Percentiles rank a stretch among this genome's conserved stretches.
Evolutionary conservation across 1,140 invertebrate species (phyloP).

Genomic region (Tyrophagus putrescentiae): DNA sequence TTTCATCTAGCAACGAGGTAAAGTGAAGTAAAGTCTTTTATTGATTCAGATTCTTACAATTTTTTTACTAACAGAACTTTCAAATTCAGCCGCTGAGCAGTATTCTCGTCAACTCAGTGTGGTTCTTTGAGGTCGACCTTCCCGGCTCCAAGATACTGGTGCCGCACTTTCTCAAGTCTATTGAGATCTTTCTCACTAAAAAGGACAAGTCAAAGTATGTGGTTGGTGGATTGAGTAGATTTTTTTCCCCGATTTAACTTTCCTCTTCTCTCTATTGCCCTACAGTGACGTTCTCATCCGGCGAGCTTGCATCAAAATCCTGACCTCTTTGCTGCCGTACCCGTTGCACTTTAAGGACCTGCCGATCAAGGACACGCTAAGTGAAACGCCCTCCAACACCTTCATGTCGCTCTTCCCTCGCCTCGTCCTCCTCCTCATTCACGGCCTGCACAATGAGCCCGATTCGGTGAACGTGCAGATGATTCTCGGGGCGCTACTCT

Average conservation of each 20-base stretch:
- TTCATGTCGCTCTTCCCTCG: constrained; percentile 64
- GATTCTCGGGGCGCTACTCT: constrained; percentile 57
- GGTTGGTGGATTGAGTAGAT: background rate
- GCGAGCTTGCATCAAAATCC: constrained; percentile 70
- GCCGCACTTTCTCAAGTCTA: constrained; percentile 67
- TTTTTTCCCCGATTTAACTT: constrained; percentile 5
- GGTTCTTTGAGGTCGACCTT: constrained; percentile 72
- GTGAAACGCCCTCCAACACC: constrained; percentile 36
- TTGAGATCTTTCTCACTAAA: constrained; percentile 58
- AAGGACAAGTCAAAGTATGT: constrained; percentile 18
- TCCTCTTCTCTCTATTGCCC: constrained; percentile 10
- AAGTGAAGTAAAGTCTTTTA: constrained; percentile 3
- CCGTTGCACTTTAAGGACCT: constrained; percentile 65
- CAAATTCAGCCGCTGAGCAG: constrained; percentile 48
- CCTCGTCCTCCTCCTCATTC: constrained; percentile 68
- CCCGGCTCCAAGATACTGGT: constrained; percentile 80
- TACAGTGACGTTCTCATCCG: constrained; percentile 56
- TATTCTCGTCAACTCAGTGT: constrained; percentile 60
- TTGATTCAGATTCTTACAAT: constrained; percentile 18
- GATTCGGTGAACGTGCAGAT: constrained; percentile 79
- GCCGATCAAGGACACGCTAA: constrained; percentile 35
- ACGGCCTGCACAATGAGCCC: constrained; percentile 65
- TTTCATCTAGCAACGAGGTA: constrained; percentile 33
- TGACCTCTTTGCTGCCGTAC: constrained; percentile 71
- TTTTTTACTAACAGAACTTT: constrained; percentile 22